Conservation (phyloP, 2,113 vertebrate species). For the Peromyscus maniculatus region DNA sequence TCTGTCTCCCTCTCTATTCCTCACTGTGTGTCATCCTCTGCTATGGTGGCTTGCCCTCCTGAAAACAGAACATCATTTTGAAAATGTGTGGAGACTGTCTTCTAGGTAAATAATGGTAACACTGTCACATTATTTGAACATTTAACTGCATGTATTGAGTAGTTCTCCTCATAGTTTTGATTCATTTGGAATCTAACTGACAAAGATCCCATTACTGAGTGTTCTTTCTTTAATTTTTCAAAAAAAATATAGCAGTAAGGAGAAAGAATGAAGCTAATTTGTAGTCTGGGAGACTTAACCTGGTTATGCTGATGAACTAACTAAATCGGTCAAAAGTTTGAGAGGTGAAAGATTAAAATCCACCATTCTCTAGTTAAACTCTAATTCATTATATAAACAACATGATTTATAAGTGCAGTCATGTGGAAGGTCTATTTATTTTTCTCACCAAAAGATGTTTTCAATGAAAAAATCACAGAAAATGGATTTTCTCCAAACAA, state of each 20-base stretch:
- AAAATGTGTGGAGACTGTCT: conserved; percentile 85
- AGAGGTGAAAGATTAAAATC: conserved; percentile 76
- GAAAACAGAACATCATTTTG: conserved; percentile 77
- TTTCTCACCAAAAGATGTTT: conserved; percentile 72
- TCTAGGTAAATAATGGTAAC: conserved; percentile 85
- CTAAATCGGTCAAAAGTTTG: conserved; percentile 82
- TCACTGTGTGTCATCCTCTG: background rate
- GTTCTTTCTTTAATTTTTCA: conserved; percentile 89
- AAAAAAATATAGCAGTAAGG: conserved; percentile 80
- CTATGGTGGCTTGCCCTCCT: conserved; percentile 27
- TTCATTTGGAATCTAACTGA: conserved; percentile 89
- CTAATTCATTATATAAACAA: conserved; percentile 77
- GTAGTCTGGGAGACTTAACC: conserved; percentile 86
- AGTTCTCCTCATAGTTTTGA: conserved; percentile 88
- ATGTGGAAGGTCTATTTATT: conserved; percentile 71
- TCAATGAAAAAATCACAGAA: conserved; percentile 77
- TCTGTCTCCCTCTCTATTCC: background rate
- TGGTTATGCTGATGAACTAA: conserved; percentile 83
- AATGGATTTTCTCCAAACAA: conserved; percentile 79
- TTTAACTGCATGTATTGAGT: conserved; percentile 89
- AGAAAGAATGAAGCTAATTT: conserved; percentile 85
- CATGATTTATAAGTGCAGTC: conserved; percentile 69
- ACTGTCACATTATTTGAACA: conserved; percentile 88
- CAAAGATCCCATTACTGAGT: conserved; percentile 85
- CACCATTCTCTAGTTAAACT: conserved; percentile 67